Base-by-base conservation (phyloP, 2,797 vertebrate genomes). In the Taeniopygia guttata region DNA sequence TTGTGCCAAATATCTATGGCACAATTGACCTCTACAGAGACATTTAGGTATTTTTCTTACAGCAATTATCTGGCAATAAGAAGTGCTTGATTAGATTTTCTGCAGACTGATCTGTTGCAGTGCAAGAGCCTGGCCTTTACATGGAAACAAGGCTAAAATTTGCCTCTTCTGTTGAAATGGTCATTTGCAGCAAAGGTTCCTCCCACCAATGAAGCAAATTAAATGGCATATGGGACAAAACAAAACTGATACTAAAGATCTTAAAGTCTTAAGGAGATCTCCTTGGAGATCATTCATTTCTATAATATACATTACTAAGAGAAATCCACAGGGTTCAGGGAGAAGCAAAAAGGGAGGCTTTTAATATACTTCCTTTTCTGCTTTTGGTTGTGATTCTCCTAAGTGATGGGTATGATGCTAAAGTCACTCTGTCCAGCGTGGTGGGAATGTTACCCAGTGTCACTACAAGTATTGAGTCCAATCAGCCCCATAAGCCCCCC, bases 391-490 rank as follows among this genome's bases (percentile, higher is more conserved):
- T 46, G n/a, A 55, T 83, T 82, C 45, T 43, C 30, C 5, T 69
- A 54, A 80, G 36, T 34, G 72, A 85, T 52, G 45, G 89, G 40
- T 23, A 69, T 62, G 72, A 87, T 59, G 43, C 48, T 93, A 74
- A 84, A 67, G 21, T 87, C 55, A 36, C 67, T 69, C 77, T 46
- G 48, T 64, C 84, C 77, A 87, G 62, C 83, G 59, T 22, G 63
- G 79, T 74, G 75, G 87, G 88, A 94, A 72, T 54, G 80, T 96
- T 95, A 94, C 84, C 70, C 93, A 74, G 49, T 79, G 62, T 78
- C 93, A 82, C 73, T 84, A 91, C 93, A 96, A 90, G 74, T 92
- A 93, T 89, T 83, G 94, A 81, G 69, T 91, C 82, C 89, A 84
- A 95, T 94, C 67, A 79, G 80, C 66, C 45, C 80, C 58, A 14